These are phyloP conservation scores for Acestrorhynchus altus DNA, from an alignment of 2,797 vertebrate species.

Conservation along the genomic window DNA sequence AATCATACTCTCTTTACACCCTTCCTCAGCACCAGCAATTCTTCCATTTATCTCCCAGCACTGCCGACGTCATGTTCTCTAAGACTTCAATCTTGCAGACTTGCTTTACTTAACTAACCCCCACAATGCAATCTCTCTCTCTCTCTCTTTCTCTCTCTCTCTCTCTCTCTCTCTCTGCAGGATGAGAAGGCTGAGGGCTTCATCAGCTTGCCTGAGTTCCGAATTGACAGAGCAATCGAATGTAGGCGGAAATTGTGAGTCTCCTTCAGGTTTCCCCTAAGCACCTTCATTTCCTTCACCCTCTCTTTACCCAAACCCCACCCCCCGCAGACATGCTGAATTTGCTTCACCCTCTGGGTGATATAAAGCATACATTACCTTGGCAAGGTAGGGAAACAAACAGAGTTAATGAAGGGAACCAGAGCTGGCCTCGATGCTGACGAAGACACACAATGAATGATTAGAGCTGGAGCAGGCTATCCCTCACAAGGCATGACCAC, in stretches of 20 bases:
- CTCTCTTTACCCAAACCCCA: no score
- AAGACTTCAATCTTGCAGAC: slow-evolving; percentile 1
- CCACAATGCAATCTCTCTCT: background rate
- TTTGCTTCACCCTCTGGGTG: background rate
- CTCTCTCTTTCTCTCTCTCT: background rate
- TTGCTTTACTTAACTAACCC: background rate
- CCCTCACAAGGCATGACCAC: background rate
- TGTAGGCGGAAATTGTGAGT: slow-evolving; percentile 84
- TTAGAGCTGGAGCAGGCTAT: background rate
- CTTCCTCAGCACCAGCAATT: background rate
- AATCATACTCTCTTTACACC: background rate
- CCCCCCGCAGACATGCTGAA: background rate
- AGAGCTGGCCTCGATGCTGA: background rate
- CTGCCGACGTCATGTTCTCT: background rate
- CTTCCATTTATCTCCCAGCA: background rate
- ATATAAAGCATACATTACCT: slow-evolving; percentile 20
- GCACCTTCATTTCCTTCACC: background rate
- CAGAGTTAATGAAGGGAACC: background rate
- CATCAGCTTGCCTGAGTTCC: slow-evolving; percentile 84
- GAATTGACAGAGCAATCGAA: slow-evolving; percentile 81
- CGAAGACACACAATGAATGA: background rate
- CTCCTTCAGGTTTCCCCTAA: slow-evolving; percentile 6
- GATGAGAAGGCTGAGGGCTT: slow-evolving; percentile 84
- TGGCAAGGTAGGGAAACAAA: background rate
- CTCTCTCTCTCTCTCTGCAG: slow-evolving; percentile 58